These are phyloP conservation scores for Calliopum simillimum DNA, from an alignment of 2,888 invertebrate genomes.

Conservation along the genomic window DNA sequence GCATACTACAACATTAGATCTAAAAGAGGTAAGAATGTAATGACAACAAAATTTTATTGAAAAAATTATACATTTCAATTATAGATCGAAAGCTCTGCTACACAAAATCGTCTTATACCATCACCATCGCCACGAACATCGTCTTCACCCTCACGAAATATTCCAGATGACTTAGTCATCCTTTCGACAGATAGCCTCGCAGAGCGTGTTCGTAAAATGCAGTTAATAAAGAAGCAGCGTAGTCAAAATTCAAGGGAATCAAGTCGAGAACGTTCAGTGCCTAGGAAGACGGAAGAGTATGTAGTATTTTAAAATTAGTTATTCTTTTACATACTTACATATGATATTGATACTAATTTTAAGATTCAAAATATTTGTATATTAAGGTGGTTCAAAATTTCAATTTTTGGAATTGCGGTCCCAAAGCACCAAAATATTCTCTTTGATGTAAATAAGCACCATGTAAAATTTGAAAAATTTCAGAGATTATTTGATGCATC, in stretches of 20 bases:
- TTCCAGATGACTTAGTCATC: constrained; percentile 71
- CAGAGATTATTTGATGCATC: too few relatives aligned
- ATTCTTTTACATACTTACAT: too few relatives aligned
- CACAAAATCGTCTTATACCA: constrained; percentile 68
- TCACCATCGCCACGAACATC: constrained; percentile 68
- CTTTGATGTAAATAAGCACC: too few relatives aligned
- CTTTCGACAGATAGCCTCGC: constrained; percentile 78
- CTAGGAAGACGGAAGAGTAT: constrained; percentile 62
- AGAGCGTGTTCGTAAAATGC: constrained; percentile 77
- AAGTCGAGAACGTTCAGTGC: constrained; percentile 63
- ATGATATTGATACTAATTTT: too few relatives aligned
- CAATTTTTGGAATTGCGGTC: too few relatives aligned
- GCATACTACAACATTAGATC: constrained; percentile 72
- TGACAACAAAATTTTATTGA: neutral
- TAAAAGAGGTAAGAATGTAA: constrained; percentile 57
- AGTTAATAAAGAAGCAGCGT: constrained; percentile 68
- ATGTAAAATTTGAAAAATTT: too few relatives aligned
- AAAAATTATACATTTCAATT: neutral
- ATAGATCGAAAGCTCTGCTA: constrained; percentile 67
- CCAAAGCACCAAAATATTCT: too few relatives aligned
- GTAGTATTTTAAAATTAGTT: constrained; percentile 37
- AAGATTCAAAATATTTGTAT: too few relatives aligned
- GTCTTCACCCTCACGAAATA: constrained; percentile 55
- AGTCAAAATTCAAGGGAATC: constrained; percentile 63
- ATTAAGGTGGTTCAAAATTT: too few relatives aligned